phyloP scores from a whole-genome alignment of 2,113 vertebrate genomes.

The Alethe castanea region DNA sequence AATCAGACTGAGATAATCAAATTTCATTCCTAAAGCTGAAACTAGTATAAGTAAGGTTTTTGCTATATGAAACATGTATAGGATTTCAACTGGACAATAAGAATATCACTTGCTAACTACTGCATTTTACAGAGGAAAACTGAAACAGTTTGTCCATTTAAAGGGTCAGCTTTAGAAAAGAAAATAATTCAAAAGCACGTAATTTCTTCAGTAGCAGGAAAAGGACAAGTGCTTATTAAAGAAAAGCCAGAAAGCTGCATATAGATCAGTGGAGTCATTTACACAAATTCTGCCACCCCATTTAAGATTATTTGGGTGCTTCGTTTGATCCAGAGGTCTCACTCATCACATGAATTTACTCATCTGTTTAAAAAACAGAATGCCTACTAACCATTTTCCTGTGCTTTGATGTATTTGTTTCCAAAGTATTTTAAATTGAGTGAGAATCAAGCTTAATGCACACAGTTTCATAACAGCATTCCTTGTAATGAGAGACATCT shows the following conservation, averaged over 20 bases:
- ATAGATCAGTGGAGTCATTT: constrained; percentile 27
- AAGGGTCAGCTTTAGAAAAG: not conserved
- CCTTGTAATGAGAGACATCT: constrained; percentile 53
- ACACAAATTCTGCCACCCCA: not conserved
- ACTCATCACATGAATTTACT: constrained; percentile 11
- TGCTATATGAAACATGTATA: not conserved
- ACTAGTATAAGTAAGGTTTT: not conserved
- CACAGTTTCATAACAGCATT: constrained; percentile 34
- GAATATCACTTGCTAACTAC: not conserved
- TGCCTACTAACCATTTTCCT: constrained; percentile 40
- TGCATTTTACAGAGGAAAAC: not conserved
- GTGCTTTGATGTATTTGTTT: constrained; percentile 47
- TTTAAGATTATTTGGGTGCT: constrained; percentile 41
- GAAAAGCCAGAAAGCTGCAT: constrained; percentile 12
- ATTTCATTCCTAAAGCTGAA: not conserved
- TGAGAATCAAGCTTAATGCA: constrained; percentile 56
- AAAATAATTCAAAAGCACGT: not conserved
- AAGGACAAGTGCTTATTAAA: constrained; percentile 10
- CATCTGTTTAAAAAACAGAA: constrained; percentile 26
- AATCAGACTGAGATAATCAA: not conserved
- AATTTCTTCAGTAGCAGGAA: not conserved
- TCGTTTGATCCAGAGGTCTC: constrained; percentile 36
- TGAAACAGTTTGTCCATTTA: not conserved
- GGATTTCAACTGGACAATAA: not conserved
- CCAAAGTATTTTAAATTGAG: constrained; percentile 57